phyloP scores from a whole-genome alignment of 2,888 invertebrate species.

The Opisthograptis luteolata region DNA sequence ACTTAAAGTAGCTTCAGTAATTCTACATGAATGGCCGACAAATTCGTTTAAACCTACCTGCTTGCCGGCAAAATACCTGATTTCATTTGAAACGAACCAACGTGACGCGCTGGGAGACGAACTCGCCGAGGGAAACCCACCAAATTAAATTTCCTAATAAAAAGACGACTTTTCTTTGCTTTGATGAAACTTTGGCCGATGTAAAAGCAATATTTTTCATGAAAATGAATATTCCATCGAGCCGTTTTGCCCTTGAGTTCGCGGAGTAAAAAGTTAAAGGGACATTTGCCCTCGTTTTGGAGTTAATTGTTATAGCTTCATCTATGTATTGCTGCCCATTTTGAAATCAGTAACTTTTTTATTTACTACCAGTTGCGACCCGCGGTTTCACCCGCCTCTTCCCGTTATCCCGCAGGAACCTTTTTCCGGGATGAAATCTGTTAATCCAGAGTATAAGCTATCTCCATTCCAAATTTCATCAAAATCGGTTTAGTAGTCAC shows the following conservation, averaged over 20 bases:
- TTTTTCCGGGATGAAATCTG: too few species aligned
- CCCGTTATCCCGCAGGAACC: too few species aligned
- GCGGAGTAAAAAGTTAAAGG: conserved; percentile 12
- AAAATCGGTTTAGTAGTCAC: too few species aligned
- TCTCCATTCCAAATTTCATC: too few species aligned
- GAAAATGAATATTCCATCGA: conserved; percentile 13
- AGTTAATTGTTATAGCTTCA: conserved; percentile 9
- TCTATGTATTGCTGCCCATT: not conserved
- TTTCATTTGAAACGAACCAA: not conserved
- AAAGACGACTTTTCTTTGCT: conserved; percentile 3
- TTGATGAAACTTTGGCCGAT: conserved; percentile 11
- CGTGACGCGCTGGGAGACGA: not conserved
- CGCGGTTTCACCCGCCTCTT: too few species aligned
- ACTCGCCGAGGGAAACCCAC: not conserved
- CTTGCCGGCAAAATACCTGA: conserved; percentile 3
- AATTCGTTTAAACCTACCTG: conserved; percentile 8
- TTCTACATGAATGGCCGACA: too few species aligned
- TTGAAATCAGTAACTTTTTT: not conserved
- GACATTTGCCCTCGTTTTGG: not conserved
- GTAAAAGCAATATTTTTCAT: conserved; percentile 17
- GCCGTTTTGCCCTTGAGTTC: conserved; percentile 5
- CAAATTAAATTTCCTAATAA: conserved; percentile 18
- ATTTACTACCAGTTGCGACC: too few species aligned
- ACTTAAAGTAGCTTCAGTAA: too few species aligned
- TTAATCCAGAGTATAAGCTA: too few species aligned